Evolutionary conservation across 2,113 vertebrate genomes (phyloP).

Genomic region (Galbula dea): DNA sequence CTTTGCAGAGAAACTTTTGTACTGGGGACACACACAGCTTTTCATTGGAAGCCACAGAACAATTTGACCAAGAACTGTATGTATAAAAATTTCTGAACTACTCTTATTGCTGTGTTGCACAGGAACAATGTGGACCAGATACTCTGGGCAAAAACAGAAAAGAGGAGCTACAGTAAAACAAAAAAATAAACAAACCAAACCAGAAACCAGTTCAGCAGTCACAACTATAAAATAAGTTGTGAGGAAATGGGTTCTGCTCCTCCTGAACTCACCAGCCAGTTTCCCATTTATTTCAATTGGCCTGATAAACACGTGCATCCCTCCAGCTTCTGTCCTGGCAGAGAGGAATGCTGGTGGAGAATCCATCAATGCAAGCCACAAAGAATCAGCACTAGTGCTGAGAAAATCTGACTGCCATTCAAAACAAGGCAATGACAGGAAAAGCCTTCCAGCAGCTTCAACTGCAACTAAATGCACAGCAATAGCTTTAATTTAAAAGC

Average conservation of each 20-base stretch:
- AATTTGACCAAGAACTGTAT: neutral
- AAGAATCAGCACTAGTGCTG: neutral
- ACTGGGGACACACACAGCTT: neutral
- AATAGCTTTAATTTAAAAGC: neutral
- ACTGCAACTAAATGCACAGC: neutral
- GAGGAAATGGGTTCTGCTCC: neutral
- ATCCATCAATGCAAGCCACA: conserved; percentile 16
- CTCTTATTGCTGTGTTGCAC: neutral
- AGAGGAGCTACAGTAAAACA: neutral
- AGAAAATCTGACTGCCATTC: conserved; percentile 16
- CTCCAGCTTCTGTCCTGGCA: neutral
- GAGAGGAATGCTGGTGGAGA: conserved; percentile 19
- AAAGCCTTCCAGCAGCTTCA: conserved; percentile 6
- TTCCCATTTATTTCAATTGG: neutral
- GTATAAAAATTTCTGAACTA: neutral
- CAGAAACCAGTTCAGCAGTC: neutral
- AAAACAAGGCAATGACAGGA: conserved; percentile 27
- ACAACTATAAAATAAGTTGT: neutral
- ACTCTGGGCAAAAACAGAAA: neutral
- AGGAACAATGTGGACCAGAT: neutral
- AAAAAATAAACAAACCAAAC: neutral
- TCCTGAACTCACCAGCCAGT: neutral
- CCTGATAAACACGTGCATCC: neutral
- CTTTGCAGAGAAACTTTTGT: neutral
- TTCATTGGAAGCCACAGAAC: neutral